A percentile compares a stretch with the other conserved stretches of the same genome.
phyloP scores from a whole-genome alignment of 2,888 invertebrate genomes.

The Morinoia aosen region DNA sequence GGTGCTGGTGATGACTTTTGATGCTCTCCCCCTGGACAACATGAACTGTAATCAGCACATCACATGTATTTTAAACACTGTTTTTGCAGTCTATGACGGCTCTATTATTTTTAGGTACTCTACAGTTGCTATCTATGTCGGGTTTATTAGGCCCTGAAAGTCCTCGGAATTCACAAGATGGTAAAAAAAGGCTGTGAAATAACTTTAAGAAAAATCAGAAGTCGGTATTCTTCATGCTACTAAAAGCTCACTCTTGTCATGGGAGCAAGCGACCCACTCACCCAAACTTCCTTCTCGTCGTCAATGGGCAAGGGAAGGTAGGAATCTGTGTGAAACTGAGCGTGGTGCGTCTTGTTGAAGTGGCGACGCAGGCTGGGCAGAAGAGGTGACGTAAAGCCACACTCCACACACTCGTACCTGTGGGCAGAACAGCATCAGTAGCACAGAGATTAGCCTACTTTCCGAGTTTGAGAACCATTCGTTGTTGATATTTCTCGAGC shows the following conservation, averaged over 20 bases:
- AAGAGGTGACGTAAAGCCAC: constrained; percentile 61
- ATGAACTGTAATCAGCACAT: not conserved
- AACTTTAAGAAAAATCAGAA: no score
- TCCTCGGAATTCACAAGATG: not conserved
- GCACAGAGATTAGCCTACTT: not conserved
- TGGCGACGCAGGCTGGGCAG: constrained; percentile 62
- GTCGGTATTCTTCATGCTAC: no score
- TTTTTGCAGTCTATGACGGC: not conserved
- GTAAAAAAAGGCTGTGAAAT: no score
- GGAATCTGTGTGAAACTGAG: constrained; percentile 58
- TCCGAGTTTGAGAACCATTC: not conserved
- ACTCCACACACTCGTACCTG: constrained; percentile 65
- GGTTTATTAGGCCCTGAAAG: not conserved
- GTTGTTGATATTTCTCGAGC: not conserved
- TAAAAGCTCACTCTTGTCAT: not conserved
- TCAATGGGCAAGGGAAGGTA: constrained; percentile 64
- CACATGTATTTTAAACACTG: not conserved
- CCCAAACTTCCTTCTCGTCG: constrained; percentile 65
- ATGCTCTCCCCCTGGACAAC: constrained; percentile 61
- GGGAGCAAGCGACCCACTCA: constrained; percentile 43
- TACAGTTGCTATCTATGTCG: not conserved
- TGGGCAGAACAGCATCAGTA: not conserved
- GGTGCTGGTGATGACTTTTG: constrained; percentile 61
- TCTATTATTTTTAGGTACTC: not conserved
- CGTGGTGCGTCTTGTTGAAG: constrained; percentile 63